phyloP scores from a whole-genome alignment of 1,140 invertebrate genomes.

The Megalonaias nervosa region DNA sequence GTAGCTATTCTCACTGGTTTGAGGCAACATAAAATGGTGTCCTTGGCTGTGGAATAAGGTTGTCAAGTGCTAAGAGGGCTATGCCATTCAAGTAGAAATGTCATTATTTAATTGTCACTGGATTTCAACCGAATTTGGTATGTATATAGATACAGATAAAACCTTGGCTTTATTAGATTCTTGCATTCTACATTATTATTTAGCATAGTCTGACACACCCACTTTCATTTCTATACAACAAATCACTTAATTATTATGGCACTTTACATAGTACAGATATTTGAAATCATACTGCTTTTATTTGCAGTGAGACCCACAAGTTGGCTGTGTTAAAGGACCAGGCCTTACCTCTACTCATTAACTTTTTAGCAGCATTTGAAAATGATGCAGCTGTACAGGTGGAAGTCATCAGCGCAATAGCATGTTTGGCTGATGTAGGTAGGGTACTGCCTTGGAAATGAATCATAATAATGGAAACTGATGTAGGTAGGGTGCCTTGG shows the following conservation, averaged over 20 bases:
- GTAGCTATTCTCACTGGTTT: slow-evolving; percentile 23
- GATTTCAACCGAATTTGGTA: too few species aligned
- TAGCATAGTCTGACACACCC: background rate
- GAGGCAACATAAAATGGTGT: slow-evolving; percentile 1
- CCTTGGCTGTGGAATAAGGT: slow-evolving; percentile 10
- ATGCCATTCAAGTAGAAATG: slow-evolving; percentile 17
- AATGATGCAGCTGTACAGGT: slow-evolving; percentile 13
- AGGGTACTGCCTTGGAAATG: background rate
- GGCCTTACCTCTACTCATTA: background rate
- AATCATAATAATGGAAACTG: too few species aligned
- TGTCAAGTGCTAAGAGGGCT: slow-evolving; percentile 25
- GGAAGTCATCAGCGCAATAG: slow-evolving; percentile 27
- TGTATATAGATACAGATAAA: too few species aligned
- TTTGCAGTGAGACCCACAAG: slow-evolving; percentile 22
- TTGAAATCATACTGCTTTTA: background rate
- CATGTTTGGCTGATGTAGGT: slow-evolving; percentile 30
- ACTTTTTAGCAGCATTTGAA: slow-evolving; percentile 1
- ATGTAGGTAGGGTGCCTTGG: slow-evolving; percentile 12
- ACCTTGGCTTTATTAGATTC: too few species aligned
- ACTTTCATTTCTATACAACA: background rate
- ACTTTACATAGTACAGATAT: background rate
- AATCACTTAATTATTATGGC: background rate
- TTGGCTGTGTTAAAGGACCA: slow-evolving; percentile 6
- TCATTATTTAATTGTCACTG: too few species aligned
- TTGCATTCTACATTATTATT: too few species aligned